Base-by-base conservation (phyloP, 1,140 invertebrate species). In the Glossosoma conforme region DNA sequence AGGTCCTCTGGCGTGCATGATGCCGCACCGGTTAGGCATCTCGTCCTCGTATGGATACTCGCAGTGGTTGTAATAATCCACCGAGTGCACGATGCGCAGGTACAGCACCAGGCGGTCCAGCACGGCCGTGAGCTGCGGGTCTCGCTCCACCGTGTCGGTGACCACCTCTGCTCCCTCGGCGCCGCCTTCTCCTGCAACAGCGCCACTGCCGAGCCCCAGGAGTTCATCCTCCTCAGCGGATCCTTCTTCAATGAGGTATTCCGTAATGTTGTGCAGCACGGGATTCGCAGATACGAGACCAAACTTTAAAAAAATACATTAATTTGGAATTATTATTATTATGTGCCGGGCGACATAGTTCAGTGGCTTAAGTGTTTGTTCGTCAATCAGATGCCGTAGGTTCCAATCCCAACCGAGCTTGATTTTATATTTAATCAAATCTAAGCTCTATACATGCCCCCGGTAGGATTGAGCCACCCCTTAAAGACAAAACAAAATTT, bases 31-130 rank as follows among this genome's bases (percentile, higher is more conserved):
- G 68, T 99, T 98, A 0, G 97, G 97, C 97, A 99, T 99, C 66
- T 97, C 95, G 70, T 99, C 97, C 74, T 99, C 97, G 65, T 97
- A 97, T 0, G 95, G 93, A 77, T 99, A 99, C 63, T 99, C 96
- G 62, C 91, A 94, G 61, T 96, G 92, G 72, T 96, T 97, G 67
- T 99, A 99, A 66, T 96, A 99, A 71, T 99, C 97, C 35, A 99
- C 88, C 0, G 95, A 98, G 72, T 99, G 95, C 0, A 99, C 97
- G 35, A 99, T 83, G 24, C 97, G 82, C 53, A 99, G 71, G 67
- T 99, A 99, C 8, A 98, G 69, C 22, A 99, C 81, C 30, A 99
- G 78, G 24, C 85, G 71, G 64, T 82, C 81, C 20, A 78, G 56
- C 56, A 93, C 91, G 58, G 80, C 80, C 9, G 90, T 75, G 14